Conservation (phyloP, 2,113 vertebrate genomes). For the Scopus umbretta region DNA sequence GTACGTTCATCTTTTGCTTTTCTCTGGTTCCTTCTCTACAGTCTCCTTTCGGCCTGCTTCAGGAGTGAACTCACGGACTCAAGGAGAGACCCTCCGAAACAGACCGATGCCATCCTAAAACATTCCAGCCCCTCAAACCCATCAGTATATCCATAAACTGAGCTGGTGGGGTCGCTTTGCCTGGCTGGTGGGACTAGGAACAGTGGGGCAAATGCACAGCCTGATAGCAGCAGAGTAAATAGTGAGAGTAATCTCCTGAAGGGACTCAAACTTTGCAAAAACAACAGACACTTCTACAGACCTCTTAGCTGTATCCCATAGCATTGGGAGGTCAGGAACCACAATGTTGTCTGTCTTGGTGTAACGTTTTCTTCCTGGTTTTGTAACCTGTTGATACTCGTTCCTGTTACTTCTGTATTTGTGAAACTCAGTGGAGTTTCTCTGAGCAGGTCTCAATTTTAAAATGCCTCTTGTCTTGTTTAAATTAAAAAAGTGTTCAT, state of each 20-base stretch:
- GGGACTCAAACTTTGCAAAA: constrained; percentile 67
- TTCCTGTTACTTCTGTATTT: constrained; percentile 65
- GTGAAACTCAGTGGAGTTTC: constrained; percentile 56
- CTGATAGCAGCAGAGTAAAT: constrained; percentile 30
- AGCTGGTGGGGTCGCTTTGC: background rate
- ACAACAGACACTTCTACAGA: constrained; percentile 41
- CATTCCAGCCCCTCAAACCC: constrained; percentile 75
- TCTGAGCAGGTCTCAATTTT: constrained; percentile 89
- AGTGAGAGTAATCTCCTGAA: constrained; percentile 61
- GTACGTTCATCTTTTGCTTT: constrained; percentile 70
- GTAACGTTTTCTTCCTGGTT: constrained; percentile 32
- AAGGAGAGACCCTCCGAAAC: constrained; percentile 85
- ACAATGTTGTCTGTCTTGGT: background rate
- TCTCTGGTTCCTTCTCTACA: constrained; percentile 85
- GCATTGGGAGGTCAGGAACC: constrained; percentile 64
- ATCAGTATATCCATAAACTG: constrained; percentile 70
- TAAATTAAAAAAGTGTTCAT: constrained; percentile 35
- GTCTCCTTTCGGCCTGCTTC: constrained; percentile 92
- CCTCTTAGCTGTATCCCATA: constrained; percentile 12
- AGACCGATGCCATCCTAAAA: constrained; percentile 82
- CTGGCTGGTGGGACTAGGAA: constrained; percentile 61
- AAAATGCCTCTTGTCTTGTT: constrained; percentile 55
- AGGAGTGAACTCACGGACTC: constrained; percentile 86
- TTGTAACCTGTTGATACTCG: constrained; percentile 42
- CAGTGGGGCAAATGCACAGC: constrained; percentile 55